A percentile compares a stretch with the other conserved stretches of the same genome.
Conservation (phyloP, 2,113 vertebrate genomes). For the Enhydra lutris region DNA sequence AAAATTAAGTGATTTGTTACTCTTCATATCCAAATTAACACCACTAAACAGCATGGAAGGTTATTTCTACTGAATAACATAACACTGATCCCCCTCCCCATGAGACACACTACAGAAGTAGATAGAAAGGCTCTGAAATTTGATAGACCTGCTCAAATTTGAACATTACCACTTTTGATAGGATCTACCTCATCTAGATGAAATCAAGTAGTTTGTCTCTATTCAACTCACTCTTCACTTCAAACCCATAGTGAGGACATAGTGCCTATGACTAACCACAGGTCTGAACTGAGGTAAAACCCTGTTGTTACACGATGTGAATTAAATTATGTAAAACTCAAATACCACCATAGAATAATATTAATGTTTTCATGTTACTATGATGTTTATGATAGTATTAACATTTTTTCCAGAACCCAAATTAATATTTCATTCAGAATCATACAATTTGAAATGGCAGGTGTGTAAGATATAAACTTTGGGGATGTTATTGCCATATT, state of each 20-base stretch:
- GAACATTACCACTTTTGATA: neutral
- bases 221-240: neutral
- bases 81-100: neutral
- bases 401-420: neutral
- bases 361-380: neutral
- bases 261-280: neutral
- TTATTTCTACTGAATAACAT: neutral
- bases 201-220: neutral
- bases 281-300: neutral
- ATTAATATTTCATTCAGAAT: neutral
- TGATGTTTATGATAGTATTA: slow-evolving; percentile 27
- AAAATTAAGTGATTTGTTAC: slow-evolving; percentile 12
- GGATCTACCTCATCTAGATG: neutral
- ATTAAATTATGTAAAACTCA: neutral
- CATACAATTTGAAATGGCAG: neutral
- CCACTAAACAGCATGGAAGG: neutral
- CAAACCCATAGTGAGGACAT: neutral
- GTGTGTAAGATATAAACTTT: neutral
- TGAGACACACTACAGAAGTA: neutral
- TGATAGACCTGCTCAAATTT: neutral
- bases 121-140: neutral
- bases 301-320: neutral
- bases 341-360: neutral
- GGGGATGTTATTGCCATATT: neutral
- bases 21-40: neutral